These are phyloP conservation scores for Anolis sagrei DNA, from an alignment of 2,113 vertebrate species.

Conservation along the genomic window DNA sequence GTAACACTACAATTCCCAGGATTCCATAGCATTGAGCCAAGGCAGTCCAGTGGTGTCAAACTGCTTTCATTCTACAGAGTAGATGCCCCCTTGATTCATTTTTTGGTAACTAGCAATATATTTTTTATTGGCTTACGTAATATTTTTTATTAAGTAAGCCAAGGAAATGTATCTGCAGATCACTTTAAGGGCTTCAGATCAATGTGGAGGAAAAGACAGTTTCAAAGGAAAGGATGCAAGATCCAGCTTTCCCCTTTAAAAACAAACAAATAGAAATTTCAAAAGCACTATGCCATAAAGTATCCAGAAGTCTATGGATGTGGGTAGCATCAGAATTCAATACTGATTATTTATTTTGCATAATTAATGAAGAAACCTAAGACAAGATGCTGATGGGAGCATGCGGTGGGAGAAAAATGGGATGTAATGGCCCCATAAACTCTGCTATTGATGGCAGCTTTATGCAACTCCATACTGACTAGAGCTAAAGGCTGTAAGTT, in stretches of 20 bases:
- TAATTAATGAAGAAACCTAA: constrained; percentile 73
- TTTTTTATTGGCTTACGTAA: no score
- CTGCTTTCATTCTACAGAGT: no score
- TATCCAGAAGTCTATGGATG: constrained; percentile 17
- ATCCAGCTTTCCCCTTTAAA: neutral
- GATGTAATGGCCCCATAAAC: constrained; percentile 78
- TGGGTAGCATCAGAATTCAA: constrained; percentile 63
- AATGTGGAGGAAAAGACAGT: neutral
- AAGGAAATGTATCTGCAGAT: no score
- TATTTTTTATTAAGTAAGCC: neutral
- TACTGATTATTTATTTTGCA: constrained; percentile 76
- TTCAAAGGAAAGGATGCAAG: neutral
- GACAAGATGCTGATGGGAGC: constrained; percentile 71
- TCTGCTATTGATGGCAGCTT: constrained; percentile 74
- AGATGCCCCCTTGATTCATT: no score
- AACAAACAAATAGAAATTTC: neutral
- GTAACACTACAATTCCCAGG: no score
- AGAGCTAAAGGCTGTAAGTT: constrained; percentile 69
- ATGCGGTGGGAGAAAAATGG: constrained; percentile 71
- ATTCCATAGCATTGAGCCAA: no score
- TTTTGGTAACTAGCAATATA: neutral
- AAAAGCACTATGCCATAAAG: constrained; percentile 18
- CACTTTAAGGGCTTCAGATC: neutral
- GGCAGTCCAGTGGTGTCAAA: no score
- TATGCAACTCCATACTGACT: constrained; percentile 69